Evolutionary conservation across 2,888 invertebrate species (phyloP), one percentile per base, ranked within the genome.

Genomic region (Esperia sulphurella): DNA sequence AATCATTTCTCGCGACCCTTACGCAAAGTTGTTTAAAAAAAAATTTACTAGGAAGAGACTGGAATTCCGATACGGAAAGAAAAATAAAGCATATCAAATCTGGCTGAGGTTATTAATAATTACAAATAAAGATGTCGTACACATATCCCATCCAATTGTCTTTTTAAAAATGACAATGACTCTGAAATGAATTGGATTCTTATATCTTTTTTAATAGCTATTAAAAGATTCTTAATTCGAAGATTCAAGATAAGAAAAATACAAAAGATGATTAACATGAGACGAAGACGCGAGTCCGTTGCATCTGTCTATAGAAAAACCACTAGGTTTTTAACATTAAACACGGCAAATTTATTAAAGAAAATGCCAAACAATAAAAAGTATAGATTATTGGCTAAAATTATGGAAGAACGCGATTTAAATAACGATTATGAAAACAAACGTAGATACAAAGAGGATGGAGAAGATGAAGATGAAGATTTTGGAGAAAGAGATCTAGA

Each of bases 241-340:
- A 54, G 43, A 50, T 68, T 12, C 54, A 51, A 8, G 7, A 21
- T 21, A 21, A 70, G 58, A 61, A 65, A 52, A 42, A 67, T 50
- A 3, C 10, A 5, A 45, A 76, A 65, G 12, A 73, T 74, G 49
- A 72, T 73, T 51, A 75, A 70, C 53, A 74, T 85, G 62, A 78
- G 75, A 63, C 67, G 71, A 12, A 71, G 88, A 53, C 69, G 82
- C 41, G 86, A 87, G 56, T 88, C 88, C 0, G 83, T 89, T 3
- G 83, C 85, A 3, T 78, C 82, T 1, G 87, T 83, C 1, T 89
- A 80, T 43, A 79, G 75, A 46, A 86, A 79, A 63, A 89, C 89
- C n/a, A 85, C 89, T 0, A 88, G 83, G 58, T 89, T 88, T 48
- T 46, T 88, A 1, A 65, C 82, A 7, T 60, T 75, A 0, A 88